phyloP scores from a whole-genome alignment of 2,797 vertebrate species.

The Hypotaenidia philippensis region DNA sequence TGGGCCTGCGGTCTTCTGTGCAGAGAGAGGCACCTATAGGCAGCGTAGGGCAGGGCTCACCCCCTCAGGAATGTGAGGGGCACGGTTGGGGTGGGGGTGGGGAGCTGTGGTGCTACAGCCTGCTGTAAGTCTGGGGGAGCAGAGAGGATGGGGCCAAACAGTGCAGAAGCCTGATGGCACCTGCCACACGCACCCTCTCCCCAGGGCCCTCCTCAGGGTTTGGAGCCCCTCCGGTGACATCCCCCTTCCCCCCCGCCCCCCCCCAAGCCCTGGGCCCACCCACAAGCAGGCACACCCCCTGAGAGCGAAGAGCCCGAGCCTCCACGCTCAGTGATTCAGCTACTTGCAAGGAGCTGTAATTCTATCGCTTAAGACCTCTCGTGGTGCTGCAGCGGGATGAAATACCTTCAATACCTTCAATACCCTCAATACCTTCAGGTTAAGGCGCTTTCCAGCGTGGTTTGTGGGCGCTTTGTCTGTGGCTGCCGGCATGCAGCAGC shows the following conservation, averaged over 20 bases:
- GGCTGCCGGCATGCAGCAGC: background rate
- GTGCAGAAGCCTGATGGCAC: background rate
- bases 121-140: background rate
- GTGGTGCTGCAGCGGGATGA: background rate
- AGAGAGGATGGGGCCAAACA: background rate
- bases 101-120: background rate
- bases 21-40: background rate
- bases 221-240: fast-evolving
- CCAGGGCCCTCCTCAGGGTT: fast-evolving
- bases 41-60: background rate
- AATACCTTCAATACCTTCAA: background rate
- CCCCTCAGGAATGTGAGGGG: no score
- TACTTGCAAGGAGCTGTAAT: slow-evolving; percentile 31
- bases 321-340: slow-evolving; percentile 35
- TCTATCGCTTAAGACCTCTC: background rate
- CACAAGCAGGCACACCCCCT: fast-evolving
- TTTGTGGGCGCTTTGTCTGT: background rate
- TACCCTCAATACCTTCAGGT: background rate
- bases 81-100: no score
- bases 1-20: background rate
- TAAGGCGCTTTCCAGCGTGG: background rate
- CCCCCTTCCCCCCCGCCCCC: no score
- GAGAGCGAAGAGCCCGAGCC: background rate
- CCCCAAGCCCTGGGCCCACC: fast-evolving
- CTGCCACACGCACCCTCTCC: fast-evolving